Conservation (phyloP, 2,113 vertebrate genomes). For the Otolemur garnettii region DNA sequence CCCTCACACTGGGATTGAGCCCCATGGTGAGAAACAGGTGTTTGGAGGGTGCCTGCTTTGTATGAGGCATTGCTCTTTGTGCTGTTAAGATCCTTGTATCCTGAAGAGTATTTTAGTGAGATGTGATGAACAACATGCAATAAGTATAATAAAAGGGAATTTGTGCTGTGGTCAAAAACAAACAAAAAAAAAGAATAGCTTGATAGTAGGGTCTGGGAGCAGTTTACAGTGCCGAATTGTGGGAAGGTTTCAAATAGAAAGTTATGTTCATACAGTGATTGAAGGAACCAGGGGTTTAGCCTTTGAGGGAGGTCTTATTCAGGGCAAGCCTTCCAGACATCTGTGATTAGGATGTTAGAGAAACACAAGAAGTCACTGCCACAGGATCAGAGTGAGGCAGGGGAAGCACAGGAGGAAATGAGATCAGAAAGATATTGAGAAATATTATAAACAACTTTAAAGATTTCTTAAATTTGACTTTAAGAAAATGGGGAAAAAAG, state of each 20-base stretch:
- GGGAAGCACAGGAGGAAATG: neutral
- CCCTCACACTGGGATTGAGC: neutral
- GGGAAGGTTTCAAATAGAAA: neutral
- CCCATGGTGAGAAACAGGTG: neutral
- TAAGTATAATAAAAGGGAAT: neutral
- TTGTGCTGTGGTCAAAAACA: neutral
- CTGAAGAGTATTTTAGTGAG: neutral
- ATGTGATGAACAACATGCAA: neutral
- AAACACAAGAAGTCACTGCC: neutral
- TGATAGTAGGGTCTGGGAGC: neutral
- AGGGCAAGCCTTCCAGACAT: neutral
- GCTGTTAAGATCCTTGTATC: neutral
- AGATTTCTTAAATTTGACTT: neutral
- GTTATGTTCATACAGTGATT: neutral
- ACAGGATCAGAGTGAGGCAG: neutral
- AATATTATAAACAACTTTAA: no score
- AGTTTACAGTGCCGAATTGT: neutral
- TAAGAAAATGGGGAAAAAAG: neutral
- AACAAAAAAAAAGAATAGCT: neutral
- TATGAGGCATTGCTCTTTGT: neutral
- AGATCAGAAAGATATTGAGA: neutral
- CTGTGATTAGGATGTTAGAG: accelerated
- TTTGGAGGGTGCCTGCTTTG: neutral
- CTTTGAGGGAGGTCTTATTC: neutral
- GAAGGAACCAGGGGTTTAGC: neutral